Base-by-base conservation (phyloP, 1,140 invertebrate genomes). In the Drosophila paulistorum region DNA sequence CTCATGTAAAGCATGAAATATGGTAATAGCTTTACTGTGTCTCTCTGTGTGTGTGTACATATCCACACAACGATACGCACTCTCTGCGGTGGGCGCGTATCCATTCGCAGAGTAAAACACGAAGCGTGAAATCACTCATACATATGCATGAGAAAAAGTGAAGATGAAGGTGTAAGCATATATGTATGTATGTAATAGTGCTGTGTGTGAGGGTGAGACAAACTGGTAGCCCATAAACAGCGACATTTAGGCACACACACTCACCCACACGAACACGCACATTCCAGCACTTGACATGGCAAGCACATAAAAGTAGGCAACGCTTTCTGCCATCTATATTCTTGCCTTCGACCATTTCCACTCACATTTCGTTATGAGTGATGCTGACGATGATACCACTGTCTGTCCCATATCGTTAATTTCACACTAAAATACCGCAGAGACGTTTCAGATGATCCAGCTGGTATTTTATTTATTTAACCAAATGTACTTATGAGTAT, bases 1-100 rank as follows among this genome's bases (percentile, higher is more conserved):
- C 84, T 79, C 65, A 65, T 89, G 69, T 68, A 74, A 87, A 69
- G 84, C 84, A 87, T 87, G 84, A 87, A 80, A 79, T 87, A 87
- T 89, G 84, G 84, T 89, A 87, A 87, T 87, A 71, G 77, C 70
- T 59, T 39, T 5, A 39, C 37, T 39, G 42, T n/a, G 39, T 41
- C 30, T 10, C 9, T 45, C 7, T 7, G 11, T 54, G 58, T 61
- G 45, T 65, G 42, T 42, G 60, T 23, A 20, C 37, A 48, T 37
- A 37, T 37, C 7, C 14, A 48, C 14, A 48, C 17, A 48, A 30
- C 45, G 14, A 17, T 51, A 51, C 45, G 45, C 45, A n/a, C 7
- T 51, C 45, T 20, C 45, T 23, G 59, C 39, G 57, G 51, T 30
- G 57, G 42, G 54, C 68, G 55, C 51, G 65, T 68, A 59, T 67